Evolutionary conservation across 2,797 vertebrate genomes (phyloP), one percentile per base, ranked within the genome.

Genomic region (Tadarida brasiliensis): DNA sequence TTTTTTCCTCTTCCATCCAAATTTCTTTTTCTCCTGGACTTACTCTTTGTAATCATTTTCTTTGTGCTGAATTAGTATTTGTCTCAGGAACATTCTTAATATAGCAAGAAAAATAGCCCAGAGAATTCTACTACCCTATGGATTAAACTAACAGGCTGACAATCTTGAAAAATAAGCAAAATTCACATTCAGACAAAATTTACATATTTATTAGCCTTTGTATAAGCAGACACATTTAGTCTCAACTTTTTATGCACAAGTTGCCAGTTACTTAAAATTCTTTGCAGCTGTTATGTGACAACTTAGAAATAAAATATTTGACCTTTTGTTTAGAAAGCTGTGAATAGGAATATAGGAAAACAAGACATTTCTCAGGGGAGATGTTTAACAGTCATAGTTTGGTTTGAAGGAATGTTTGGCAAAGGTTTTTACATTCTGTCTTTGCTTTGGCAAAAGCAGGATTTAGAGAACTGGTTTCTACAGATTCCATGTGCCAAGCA

Each of bases 251-350:
- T 88, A n/a, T 80, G 16, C 26, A 47, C 20, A 35, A 94, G 11
- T 83, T 91, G 35, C 24, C 26, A 85, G 71, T 95, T 77, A 35
- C 30, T 93, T 93, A 65, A 95, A 94, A 90, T 91, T 85, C 26
- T 44, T 90, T 93, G 15, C 61, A 91, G 30, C 17, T 90, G 22
- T 90, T 56, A 77, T n/a, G 49, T 81, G 76, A 86, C 57, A 92
- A 87, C 19, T 93, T 88, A 63, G 92, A 95, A 96, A 87, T 77
- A 94, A 93, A 90, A 96, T 65, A 95, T 92, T 94, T 96, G 81
- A 83, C 67, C 77, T 94, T 94, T 90, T 96, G 59, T 82, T 87
- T 90, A 83, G 91, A 96, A 96, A 93, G 15, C 39, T 82, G 47
- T 84, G 67, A 91, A 81, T 59, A 93, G 70, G 16, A 96, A 89